Evolutionary conservation across 2,797 vertebrate genomes (phyloP).

Genomic region (Harpia harpyja): DNA sequence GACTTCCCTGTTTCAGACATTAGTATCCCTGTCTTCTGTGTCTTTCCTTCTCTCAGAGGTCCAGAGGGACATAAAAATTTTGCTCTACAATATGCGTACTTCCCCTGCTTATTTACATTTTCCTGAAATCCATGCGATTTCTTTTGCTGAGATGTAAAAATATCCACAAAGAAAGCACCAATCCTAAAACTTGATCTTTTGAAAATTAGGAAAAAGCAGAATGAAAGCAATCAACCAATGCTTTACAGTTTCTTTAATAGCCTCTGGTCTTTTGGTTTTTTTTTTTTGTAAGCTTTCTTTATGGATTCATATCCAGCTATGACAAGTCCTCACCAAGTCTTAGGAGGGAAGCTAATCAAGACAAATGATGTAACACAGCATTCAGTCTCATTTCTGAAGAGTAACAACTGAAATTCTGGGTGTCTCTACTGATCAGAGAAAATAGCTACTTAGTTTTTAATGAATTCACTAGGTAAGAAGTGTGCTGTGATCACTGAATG

Average conservation of each 20-base stretch:
- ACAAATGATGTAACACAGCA: background rate
- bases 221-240: background rate
- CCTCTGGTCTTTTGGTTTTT: background rate
- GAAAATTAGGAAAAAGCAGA: background rate
- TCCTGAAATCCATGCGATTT: background rate
- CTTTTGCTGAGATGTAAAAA: background rate
- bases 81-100: background rate
- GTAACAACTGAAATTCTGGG: background rate
- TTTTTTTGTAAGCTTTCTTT: background rate
- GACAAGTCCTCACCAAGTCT: background rate
- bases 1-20: background rate
- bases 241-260: background rate
- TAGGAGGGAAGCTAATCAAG: background rate
- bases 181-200: background rate
- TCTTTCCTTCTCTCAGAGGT: background rate
- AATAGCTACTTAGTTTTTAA: background rate
- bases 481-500: background rate
- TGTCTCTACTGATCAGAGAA: background rate
- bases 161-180: background rate
- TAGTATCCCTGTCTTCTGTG: background rate
- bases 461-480: background rate
- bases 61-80: background rate
- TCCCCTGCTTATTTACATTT: background rate
- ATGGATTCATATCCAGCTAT: background rate
- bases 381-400: background rate